Percentiles rank a stretch among this genome's conserved stretches.
Evolutionary conservation across 2,113 vertebrate species (phyloP).

Genomic region (Psammodynastes pulverulentus): DNA sequence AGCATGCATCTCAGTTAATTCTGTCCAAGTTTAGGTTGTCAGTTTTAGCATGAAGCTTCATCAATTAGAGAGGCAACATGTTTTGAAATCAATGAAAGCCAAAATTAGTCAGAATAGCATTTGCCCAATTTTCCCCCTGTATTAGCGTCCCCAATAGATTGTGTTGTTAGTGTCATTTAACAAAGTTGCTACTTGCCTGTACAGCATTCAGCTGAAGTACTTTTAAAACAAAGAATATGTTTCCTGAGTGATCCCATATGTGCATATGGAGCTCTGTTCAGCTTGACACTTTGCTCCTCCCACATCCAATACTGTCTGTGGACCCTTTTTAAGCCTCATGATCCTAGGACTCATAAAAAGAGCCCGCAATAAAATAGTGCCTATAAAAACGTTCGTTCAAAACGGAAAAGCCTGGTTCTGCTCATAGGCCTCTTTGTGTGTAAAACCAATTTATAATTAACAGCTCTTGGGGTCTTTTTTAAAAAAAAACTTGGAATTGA

Average conservation of each 20-base stretch:
- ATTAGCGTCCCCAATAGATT: fast-evolving
- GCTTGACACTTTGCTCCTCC: not conserved
- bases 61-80: not conserved
- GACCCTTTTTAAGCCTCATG: fast-evolving
- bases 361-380: not conserved
- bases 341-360: not conserved
- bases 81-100: not conserved
- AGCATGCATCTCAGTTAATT: not conserved
- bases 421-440: not conserved
- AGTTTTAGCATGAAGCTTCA: not conserved
- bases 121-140: fast-evolving
- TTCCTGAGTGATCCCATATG: not conserved
- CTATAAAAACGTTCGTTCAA: not conserved
- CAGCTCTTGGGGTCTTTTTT: not conserved
- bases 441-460: slow-evolving; percentile 1
- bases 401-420: not conserved
- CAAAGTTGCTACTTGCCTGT: not conserved
- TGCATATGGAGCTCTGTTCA: fast-evolving
- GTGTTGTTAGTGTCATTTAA: not conserved
- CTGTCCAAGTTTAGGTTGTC: not conserved
- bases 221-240: not conserved
- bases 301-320: not conserved
- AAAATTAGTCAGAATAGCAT: not conserved
- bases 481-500: not conserved
- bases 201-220: not conserved